Evolutionary conservation across 2,888 invertebrate genomes (phyloP).

Genomic region (Ectropis crepuscularia): DNA sequence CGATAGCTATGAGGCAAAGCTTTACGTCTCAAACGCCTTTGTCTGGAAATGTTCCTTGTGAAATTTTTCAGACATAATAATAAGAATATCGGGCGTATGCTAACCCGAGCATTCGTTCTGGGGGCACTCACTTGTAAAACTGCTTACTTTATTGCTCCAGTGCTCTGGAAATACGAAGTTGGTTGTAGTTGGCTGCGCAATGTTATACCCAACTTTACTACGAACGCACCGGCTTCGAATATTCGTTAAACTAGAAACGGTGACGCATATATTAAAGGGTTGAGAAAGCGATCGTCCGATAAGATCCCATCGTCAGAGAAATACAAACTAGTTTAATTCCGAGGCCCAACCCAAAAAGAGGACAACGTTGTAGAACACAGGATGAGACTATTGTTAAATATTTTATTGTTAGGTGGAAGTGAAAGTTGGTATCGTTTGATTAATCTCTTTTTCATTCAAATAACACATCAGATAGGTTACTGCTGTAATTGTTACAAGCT

Average conservation of each 20-base stretch:
- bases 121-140: constrained; percentile 75
- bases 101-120: constrained; percentile 69
- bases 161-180: constrained; percentile 67
- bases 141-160: constrained; percentile 74
- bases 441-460: constrained; percentile 77
- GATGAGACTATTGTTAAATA: constrained; percentile 76
- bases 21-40: constrained; percentile 39
- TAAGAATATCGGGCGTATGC: constrained; percentile 69
- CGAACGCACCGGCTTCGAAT: constrained; percentile 50
- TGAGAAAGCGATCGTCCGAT: constrained; percentile 76
- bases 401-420: constrained; percentile 67
- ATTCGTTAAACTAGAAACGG: constrained; percentile 65
- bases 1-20: constrained; percentile 33
- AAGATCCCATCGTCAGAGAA: constrained; percentile 70
- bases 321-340: constrained; percentile 78
- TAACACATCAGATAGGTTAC: constrained; percentile 73
- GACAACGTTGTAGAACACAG: constrained; percentile 72
- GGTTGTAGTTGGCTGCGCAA: constrained; percentile 60
- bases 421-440: constrained; percentile 77
- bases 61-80: constrained; percentile 69
- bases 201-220: constrained; percentile 53
- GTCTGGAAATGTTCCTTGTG: constrained; percentile 54
- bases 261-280: constrained; percentile 78
- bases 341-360: constrained; percentile 70
- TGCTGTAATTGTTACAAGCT: constrained; percentile 68